Evolutionary conservation across 1,140 invertebrate genomes (phyloP).

Genomic region (Pantala flavescens): DNA sequence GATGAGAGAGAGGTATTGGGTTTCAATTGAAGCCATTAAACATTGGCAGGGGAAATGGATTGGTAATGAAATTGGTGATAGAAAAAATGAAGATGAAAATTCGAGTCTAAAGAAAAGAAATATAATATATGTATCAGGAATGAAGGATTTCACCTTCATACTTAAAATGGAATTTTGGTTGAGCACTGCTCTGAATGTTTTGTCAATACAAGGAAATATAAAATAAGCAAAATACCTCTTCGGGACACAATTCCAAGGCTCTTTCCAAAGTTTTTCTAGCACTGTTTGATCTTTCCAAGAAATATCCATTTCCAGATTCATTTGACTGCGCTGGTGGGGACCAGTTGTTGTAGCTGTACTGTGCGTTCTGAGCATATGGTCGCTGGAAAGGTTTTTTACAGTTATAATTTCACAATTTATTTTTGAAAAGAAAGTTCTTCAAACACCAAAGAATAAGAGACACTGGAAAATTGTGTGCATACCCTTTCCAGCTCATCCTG

Average conservation of each 20-base stretch:
- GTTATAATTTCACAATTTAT: background rate
- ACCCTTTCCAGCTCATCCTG: slow-evolving; percentile 86
- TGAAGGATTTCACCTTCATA: too few relatives aligned
- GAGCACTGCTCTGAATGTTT: too few relatives aligned
- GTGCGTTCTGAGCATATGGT: slow-evolving; percentile 51
- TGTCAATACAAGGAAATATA: too few relatives aligned
- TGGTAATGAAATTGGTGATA: too few relatives aligned
- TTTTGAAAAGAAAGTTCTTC: background rate
- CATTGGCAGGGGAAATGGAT: too few relatives aligned
- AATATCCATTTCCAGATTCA: slow-evolving; percentile 90
- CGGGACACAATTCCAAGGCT: slow-evolving; percentile 70
- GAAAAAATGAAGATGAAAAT: too few relatives aligned
- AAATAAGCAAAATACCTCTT: slow-evolving; percentile 46
- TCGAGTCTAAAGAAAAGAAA: too few relatives aligned
- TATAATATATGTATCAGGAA: too few relatives aligned
- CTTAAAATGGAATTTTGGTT: too few relatives aligned
- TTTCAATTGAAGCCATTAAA: too few relatives aligned
- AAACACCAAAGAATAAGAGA: background rate
- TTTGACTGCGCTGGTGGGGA: slow-evolving; percentile 89
- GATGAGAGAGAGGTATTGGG: too few relatives aligned
- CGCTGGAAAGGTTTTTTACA: slow-evolving; percentile 32
- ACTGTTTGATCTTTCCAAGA: slow-evolving; percentile 85
- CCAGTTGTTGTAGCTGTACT: slow-evolving; percentile 84
- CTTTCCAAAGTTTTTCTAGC: slow-evolving; percentile 80
- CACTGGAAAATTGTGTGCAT: slow-evolving; percentile 13